Conservation (phyloP, 2,113 vertebrate genomes). For the Myrmophylax atrothorax region DNA sequence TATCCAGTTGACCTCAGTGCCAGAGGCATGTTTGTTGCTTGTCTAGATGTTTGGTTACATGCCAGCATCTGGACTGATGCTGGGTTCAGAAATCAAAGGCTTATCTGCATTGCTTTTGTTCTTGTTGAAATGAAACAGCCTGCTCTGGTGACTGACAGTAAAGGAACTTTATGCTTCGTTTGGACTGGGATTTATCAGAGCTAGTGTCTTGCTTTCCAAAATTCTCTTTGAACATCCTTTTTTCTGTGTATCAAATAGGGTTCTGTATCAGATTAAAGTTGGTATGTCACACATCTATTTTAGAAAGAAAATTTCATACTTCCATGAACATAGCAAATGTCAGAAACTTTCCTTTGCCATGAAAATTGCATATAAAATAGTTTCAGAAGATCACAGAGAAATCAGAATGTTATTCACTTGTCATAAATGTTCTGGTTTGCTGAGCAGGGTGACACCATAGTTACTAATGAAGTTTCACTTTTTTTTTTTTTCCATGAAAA, state of each 20-base stretch:
- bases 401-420: neutral
- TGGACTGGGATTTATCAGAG: neutral
- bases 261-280: conserved; percentile 18
- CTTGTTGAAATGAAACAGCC: neutral
- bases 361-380: neutral
- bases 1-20: neutral
- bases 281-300: conserved; percentile 2
- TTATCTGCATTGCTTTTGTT: neutral
- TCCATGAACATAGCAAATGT: neutral
- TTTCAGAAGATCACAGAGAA: conserved; percentile 7
- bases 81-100: neutral
- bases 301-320: conserved; percentile 13
- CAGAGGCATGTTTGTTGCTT: neutral
- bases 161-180: neutral
- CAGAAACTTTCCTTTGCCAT: neutral
- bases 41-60: neutral
- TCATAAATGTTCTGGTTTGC: neutral
- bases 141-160: neutral
- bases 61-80: neutral
- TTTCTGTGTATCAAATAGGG: neutral
- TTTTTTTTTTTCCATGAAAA: neutral
- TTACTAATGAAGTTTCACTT: neutral
- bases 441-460: neutral
- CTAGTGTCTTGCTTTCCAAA: neutral
- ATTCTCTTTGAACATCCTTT: neutral